Evolutionary conservation across 2,113 vertebrate species (phyloP), one percentile per base, ranked within the genome.

Genomic region (Orthonyx spaldingii): DNA sequence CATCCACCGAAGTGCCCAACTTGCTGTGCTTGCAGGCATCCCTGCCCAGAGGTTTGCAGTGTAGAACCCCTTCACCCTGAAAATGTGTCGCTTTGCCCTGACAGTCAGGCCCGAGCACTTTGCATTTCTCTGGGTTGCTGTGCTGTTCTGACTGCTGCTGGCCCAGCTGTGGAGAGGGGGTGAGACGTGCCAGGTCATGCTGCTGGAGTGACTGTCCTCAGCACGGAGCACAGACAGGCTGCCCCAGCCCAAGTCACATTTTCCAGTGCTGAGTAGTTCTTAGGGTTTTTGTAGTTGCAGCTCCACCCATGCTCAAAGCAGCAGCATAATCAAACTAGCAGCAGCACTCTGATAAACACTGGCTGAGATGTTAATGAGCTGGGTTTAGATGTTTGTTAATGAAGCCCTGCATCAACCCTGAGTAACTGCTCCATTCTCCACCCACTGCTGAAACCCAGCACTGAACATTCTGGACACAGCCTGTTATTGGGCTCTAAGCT

Each of bases 81-180:
- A 74, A 55, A 39, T 0, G 0, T 44, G 39, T 70, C 1, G 0
- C n/a, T 68, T 78, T 88, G n/a, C 63, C 88, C 59, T 2, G 3
- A 8, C 19, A 53, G 57, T 59, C 53, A 64, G 85, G 66, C 53
- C 60, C 53, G 57, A 80, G 63, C 37, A 66, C n/a, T 32, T 53
- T n/a, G 53, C 46, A 27, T 82, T 89, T 87, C 69, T 84, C 65
- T 81, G 39, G 82, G 82, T 87, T 96, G 87, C 78, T 1, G n/a
- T 91, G 89, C 80, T 91, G 60, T 59, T 70, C 42, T 60, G 69
- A 52, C 87, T 53, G 37, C 91, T 92, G 47, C 63, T 4, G 7
- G 55, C 41, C 56, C 0, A 1, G 56, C 28, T 55, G 66, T 2
- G 0, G 56, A 63, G 47, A 50, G 0, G 0, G 70, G n/a, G 39